Evolutionary conservation across 2,797 vertebrate species (phyloP), one percentile per base, ranked within the genome.

Genomic region (Tarsius wallacei): DNA sequence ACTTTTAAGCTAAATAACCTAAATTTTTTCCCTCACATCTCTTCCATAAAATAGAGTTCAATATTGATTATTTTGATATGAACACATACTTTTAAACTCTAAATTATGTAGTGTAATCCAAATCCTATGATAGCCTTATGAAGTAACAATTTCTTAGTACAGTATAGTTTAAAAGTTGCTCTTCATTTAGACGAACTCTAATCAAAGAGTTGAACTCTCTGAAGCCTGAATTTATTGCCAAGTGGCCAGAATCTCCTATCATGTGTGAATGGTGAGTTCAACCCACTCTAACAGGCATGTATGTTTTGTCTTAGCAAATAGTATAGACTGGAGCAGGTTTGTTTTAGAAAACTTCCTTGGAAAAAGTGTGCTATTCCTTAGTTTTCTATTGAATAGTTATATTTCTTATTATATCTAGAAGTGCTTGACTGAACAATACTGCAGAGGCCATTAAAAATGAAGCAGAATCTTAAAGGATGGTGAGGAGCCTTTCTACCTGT

Each of bases 1-100:
- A 96, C 51, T 66, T 81, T 55, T 53, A 95, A 93, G 21, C 42
- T 81, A 93, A 89, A 74, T 33, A 57, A 9, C n/a, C n/a, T 76
- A 81, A 28, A 24, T 68, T 88, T 85, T 17, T 4, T 1, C 10
- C 22, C 26, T 66, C 71, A 28, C 64, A 53, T 93, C 7, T 74
- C 26, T 82, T 84, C 80, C 15, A 87, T 93, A 82, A 94, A 71
- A 64, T 36, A 90, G 26, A 91, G 71, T 78, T 71, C 21, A 84
- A 55, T 73, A 53, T 47, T 93, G n/a, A 73, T 85, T 84, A 96
- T 73, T 94, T 31, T 73, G 31, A 87, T 80, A 87, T 22, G 2
- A 42, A 2, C 26, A 57, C n/a, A 78, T 47, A 16, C 1, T 9
- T 61, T 74, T 77, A 74, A 47, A 4, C 1, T n/a, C 2, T 71